Base-by-base conservation (phyloP, 2,113 vertebrate species). In the Australoheros scitulus region DNA sequence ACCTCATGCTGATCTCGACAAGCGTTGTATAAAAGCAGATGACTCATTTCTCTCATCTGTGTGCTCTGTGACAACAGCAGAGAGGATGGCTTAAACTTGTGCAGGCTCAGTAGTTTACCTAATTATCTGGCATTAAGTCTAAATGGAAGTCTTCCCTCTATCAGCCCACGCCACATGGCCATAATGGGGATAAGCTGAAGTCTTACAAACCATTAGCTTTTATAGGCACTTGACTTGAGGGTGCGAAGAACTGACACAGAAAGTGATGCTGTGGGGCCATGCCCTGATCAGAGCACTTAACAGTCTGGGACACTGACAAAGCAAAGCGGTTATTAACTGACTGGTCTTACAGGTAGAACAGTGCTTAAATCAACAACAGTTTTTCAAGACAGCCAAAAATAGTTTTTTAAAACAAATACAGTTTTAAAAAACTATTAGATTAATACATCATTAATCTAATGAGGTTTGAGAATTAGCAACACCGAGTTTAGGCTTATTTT, bases 121-220 rank as follows among this genome's bases (percentile, higher is more conserved):
- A 93, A 94, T 95, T 88, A 94, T 88, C 88, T 81, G 78, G 91
- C 85, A 92, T 94, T 94, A 93, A 85, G 81, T 92, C 91, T 77
- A 88, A 93, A 92, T 84, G 89, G 90, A 88, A 91, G 88, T 88
- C 91, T 91, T 91, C 88, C 88, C 87, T 91, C 86, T 82, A 61
- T 88, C 86, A 81, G 91, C 85, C 80, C 17, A 6, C 47, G 59
- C 90, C 85, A 93, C 89, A 91, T 92, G 88, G 89, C 80, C 77
- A 75, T 83, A 79, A 81, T 86, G n/a, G 74, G 89, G 92, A 94
- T 93, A 88, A 95, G 89, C 83, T 17, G 3, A 36, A 75, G 79
- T 91, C 87, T 90, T 92, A 93, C 90, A 93, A 92, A 91, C 89
- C 82, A 83, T 92, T 89, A 93, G 83, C 79, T 83, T 87, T 90